Evolutionary conservation across 1,140 invertebrate genomes (phyloP).

Genomic region (Probaryconus sp.): DNA sequence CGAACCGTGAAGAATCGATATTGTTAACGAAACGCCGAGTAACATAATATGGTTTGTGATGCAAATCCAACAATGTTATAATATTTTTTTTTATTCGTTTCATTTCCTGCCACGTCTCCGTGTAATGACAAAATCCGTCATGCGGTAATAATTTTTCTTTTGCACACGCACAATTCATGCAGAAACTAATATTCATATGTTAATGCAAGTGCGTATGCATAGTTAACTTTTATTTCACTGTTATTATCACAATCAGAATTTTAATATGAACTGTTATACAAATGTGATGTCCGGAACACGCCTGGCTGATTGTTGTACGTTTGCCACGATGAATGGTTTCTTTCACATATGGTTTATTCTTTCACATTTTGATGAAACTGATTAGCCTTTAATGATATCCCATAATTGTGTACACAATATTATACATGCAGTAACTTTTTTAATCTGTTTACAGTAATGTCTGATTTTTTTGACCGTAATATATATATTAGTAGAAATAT

Average conservation of each 20-base stretch:
- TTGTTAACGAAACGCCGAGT: conserved; percentile 38
- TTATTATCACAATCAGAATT: conserved; percentile 52
- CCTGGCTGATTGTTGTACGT: conserved; percentile 15
- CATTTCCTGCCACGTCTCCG: conserved; percentile 43
- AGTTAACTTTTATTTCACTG: conserved; percentile 29
- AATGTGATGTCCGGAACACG: conserved; percentile 59
- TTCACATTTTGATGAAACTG: too few relatives aligned
- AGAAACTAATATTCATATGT: conserved; percentile 65
- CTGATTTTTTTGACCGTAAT: too few relatives aligned
- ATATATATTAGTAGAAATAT: too few relatives aligned
- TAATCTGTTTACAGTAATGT: too few relatives aligned
- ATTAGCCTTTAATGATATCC: too few relatives aligned
- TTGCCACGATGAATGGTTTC: not conserved
- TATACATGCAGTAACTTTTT: too few relatives aligned
- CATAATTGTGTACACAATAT: too few relatives aligned
- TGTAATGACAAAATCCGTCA: conserved; percentile 62
- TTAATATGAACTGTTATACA: conserved; percentile 30
- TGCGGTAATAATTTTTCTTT: conserved; percentile 41
- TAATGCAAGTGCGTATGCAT: conserved; percentile 57
- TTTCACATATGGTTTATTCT: too few relatives aligned
- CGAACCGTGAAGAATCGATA: conserved; percentile 43
- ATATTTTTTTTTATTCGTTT: conserved; percentile 38
- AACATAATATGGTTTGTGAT: conserved; percentile 51
- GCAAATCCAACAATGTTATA: conserved; percentile 44
- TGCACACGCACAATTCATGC: conserved; percentile 3